phyloP scores from a whole-genome alignment of 2,797 vertebrate species.

The Lutjanus argentimaculatus region DNA sequence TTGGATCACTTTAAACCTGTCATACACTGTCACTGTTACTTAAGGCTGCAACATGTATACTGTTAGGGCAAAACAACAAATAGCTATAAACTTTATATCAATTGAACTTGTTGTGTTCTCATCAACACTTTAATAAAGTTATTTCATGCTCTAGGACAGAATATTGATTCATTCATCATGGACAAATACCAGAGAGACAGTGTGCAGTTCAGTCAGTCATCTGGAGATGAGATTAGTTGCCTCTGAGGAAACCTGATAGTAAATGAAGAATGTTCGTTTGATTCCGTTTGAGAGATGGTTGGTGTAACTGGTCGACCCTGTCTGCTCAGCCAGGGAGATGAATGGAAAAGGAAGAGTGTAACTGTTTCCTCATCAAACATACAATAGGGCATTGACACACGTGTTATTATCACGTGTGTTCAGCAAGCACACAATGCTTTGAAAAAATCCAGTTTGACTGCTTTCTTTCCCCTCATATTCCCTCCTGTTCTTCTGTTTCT shows the following conservation, averaged over 20 bases:
- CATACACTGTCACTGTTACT: neutral
- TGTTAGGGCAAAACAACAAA: neutral
- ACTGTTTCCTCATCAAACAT: constrained; percentile 29
- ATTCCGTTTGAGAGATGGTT: constrained; percentile 35
- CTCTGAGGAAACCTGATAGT: constrained; percentile 23
- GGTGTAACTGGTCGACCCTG: constrained; percentile 53
- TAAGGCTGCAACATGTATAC: neutral
- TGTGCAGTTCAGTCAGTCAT: neutral
- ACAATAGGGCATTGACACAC: constrained; percentile 28
- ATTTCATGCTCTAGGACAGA: neutral
- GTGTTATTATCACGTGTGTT: neutral
- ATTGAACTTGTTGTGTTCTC: neutral
- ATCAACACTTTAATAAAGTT: neutral
- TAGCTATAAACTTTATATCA: neutral
- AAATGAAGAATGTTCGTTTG: neutral
- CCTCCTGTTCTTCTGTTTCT: neutral
- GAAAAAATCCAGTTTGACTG: constrained; percentile 6
- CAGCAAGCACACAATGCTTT: neutral
- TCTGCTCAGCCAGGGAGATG: constrained; percentile 31
- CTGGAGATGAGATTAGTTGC: neutral
- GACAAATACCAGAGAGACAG: neutral
- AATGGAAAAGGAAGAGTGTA: constrained; percentile 20
- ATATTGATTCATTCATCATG: neutral
- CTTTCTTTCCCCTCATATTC: neutral
- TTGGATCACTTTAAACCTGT: neutral